Base-by-base conservation (phyloP, 2,797 vertebrate genomes). In the Chaunax sp. region DNA sequence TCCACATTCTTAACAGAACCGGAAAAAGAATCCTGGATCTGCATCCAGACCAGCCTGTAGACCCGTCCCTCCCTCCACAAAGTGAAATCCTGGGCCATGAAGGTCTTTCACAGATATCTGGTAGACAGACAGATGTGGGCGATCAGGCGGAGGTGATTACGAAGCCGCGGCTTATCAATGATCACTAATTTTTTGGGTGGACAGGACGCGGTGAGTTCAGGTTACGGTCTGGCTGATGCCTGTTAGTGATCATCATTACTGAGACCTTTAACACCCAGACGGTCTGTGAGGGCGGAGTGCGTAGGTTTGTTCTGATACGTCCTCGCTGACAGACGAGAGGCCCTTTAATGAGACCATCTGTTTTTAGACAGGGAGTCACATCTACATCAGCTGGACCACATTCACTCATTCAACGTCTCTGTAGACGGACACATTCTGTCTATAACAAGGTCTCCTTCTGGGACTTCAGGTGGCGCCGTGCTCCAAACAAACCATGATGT, bases 281-380 rank as follows among this genome's bases (percentile, higher is more conserved):
- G 0, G 33, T 45, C 55, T 6, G 47, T 0, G 9, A 38, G 72
- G 40, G 45, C 33, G 33, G 54, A 22, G 62, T 25, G 63, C 49
- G 72, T 41, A 38, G 47, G 78, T 60, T 38, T 14, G 64, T 71
- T 37, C 54, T n/a, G 72, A 65, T 37, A 65, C 81, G 77, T 64
- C 45, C 71, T 43, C n/a, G 43, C 64, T 72, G 80, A 81, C 58
- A 26, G 70, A 78, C 20, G 49, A 63, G 49, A 43, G 64, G 43
- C 54, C 1, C 60, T 72, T 45, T 45, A 45, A 43, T 43, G 45
- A 45, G 43, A 4, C 19, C 16, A 14, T 47, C 45, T 47, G 45
- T 47, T 47, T 47, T 47, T 47, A 47, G 45, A 47, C 12, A 4
- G 20, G 7, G 11, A 10, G 45, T 13, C 4, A 13, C 45, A 22